Base-by-base conservation (phyloP, 2,113 vertebrate species). In the Hassar affinis region DNA sequence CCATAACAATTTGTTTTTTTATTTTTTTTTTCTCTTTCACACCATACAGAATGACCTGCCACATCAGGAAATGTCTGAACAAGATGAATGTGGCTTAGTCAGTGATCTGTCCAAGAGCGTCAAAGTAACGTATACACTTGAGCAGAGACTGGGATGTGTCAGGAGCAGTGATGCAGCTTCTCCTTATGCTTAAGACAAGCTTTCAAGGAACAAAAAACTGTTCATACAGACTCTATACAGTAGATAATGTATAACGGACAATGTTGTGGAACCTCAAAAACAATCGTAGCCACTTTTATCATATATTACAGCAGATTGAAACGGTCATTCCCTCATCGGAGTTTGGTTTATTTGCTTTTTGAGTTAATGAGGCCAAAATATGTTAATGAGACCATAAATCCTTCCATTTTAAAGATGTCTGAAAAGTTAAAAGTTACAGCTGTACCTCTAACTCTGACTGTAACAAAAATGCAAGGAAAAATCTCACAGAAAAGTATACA, bases 41-140 rank as follows among this genome's bases (percentile, higher is more conserved):
- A 27, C 68, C 27, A 77, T 68, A 78, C 84, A 84, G 80, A 89
- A 80, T 84, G 77, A 86, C 77, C 75, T 64, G 71, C 72, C 91
- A 87, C 64, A 84, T 88, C 74, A 85, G 79, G 81, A 82, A 79
- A 86, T 49, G 38, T 59, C 81, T 64, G 74, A 85, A 82, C 64
- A 68, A 45, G 79, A 86, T 59, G 69, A 83, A 85, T 76, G 75
- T 79, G 85, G 88, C 87, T 87, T 87, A 79, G 71, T 79, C 82
- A 3, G n/a, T 78, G 87, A 80, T 79, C 88, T 89, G 69, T 83
- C 87, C 85, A 71, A 86, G 89, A 90, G 90, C 90, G 91, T 91
- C 90, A 89, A 79, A 49, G 6, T 79, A 86, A 80, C 82, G 85
- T 84, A 88, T 57, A 77, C 71, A 77, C 59, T 78, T 33, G 11